Evolutionary conservation across 2,797 vertebrate genomes (phyloP), one percentile per base, ranked within the genome.

Genomic region (Paguma larvata): DNA sequence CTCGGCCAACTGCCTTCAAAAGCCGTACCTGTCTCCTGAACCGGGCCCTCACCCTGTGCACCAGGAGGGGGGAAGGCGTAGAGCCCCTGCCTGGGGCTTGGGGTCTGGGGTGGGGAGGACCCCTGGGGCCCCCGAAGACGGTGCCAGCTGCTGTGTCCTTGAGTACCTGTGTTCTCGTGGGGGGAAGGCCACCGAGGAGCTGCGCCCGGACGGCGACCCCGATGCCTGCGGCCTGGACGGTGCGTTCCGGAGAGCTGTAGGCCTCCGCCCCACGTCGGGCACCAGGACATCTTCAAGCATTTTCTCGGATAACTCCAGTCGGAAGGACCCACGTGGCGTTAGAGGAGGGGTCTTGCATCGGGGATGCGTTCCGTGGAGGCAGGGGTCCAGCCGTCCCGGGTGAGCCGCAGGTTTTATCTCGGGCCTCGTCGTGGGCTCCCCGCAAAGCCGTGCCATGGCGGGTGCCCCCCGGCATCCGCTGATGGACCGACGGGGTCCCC

Each of bases 401-500:
- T 3, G 16, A 18, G n/a, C 34, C 67, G 11, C 63, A 18, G 32
- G 15, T 34, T 68, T 68, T 15, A n/a, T 19, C 16, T 19, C 8
- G 32, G 67, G 75, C 10, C n/a, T 16, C 16, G 9, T n/a, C 46
- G 15, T 2, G 75, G 3, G 16, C 30, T 44, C 70, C 18, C 11
- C 73, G 32, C 30, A 19, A 5, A 51, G 46, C 30, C 5, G 3
- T 14, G 9, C 44, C 4, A 0, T 3, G 14, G 23, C 5, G 18
- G 21, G 4, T 2, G 3, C 4, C n/a, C 56, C 6, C 6, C 0
- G 2, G 16, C 0, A 9, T 9, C 6, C 51, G 2, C 1, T 3
- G 18, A 46, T 13, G 5, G 1, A 6, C n/a, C 1, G 9, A 2
- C 1, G 0, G 11, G 21, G 25, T 34, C 25, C 23, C 0, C 0